Evolutionary conservation across 2,888 invertebrate species (phyloP).

Genomic region (Chymomyza procnemis): DNA sequence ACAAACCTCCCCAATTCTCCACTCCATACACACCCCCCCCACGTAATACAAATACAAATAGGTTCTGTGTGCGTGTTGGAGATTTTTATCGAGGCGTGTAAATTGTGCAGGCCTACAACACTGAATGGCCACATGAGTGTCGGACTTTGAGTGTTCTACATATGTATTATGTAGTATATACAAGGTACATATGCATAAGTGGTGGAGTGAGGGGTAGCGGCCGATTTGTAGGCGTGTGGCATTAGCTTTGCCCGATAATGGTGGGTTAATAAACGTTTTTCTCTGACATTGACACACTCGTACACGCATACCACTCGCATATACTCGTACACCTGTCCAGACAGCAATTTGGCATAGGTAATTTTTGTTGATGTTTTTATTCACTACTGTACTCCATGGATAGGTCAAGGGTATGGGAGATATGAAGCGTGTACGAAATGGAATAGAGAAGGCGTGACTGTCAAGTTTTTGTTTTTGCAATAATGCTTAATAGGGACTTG

Average conservation of each 20-base stretch:
- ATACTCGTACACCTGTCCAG: slow-evolving; percentile 1
- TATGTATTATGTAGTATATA: background rate
- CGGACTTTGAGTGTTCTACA: slow-evolving; percentile 1
- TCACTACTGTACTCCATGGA: too few relatives aligned
- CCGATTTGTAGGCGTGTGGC: slow-evolving; percentile 3
- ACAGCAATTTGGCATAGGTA: background rate
- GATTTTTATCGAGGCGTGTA: slow-evolving; percentile 58
- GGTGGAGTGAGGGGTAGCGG: background rate
- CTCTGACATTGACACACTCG: slow-evolving; percentile 40
- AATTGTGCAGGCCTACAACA: slow-evolving; percentile 46
- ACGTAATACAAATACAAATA: slow-evolving; percentile 43
- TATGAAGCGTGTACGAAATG: too few relatives aligned
- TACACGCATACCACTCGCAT: too few relatives aligned
- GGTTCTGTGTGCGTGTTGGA: slow-evolving; percentile 60
- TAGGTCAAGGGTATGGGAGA: too few relatives aligned
- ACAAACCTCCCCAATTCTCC: background rate
- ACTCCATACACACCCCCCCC: too few relatives aligned
- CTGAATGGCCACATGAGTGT: slow-evolving; percentile 19
- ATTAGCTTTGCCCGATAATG: slow-evolving; percentile 50
- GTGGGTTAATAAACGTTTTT: slow-evolving; percentile 69
- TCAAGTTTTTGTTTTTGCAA: too few relatives aligned
- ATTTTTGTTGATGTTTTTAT: background rate
- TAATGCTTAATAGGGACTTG: too few relatives aligned
- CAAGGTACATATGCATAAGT: background rate
- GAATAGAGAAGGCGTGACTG: too few relatives aligned